Evolutionary conservation across 2,888 invertebrate genomes (phyloP).

Genomic region (Glyphotaelius pellucidus): DNA sequence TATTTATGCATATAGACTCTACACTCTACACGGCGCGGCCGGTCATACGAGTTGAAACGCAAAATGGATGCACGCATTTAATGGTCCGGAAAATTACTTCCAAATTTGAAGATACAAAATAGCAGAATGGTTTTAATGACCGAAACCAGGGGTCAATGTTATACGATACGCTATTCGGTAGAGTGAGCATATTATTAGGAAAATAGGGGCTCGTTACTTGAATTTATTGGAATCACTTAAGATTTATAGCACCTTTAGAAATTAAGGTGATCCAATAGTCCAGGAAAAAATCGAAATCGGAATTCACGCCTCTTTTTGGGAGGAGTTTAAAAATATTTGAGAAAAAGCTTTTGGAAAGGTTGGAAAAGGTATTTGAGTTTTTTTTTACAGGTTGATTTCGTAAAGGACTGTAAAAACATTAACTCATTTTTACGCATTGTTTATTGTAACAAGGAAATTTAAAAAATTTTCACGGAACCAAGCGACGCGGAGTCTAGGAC

Average conservation of each 20-base stretch:
- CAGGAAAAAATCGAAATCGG: too few relatives aligned
- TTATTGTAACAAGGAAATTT: too few relatives aligned
- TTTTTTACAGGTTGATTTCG: too few relatives aligned
- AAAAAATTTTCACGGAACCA: too few relatives aligned
- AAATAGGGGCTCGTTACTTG: not conserved
- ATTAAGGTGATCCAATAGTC: too few relatives aligned
- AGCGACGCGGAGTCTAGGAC: too few relatives aligned
- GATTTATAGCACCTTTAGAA: not conserved
- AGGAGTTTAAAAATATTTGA: too few relatives aligned
- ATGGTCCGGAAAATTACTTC: constrained; percentile 64
- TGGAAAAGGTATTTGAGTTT: too few relatives aligned
- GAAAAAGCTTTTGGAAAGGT: too few relatives aligned
- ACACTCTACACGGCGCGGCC: not conserved
- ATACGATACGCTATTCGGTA: not conserved
- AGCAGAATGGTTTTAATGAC: constrained; percentile 35
- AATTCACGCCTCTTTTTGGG: too few relatives aligned
- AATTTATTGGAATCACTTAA: not conserved
- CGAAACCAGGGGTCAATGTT: constrained; percentile 23
- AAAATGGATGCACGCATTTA: constrained; percentile 63
- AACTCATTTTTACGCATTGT: too few relatives aligned
- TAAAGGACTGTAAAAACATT: too few relatives aligned
- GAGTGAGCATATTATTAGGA: not conserved
- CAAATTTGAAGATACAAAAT: constrained; percentile 57
- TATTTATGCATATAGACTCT: not conserved
- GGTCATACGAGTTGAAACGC: constrained; percentile 45